phyloP scores from a whole-genome alignment of 1,140 invertebrate genomes.

The Hylaeus anthracinus region DNA sequence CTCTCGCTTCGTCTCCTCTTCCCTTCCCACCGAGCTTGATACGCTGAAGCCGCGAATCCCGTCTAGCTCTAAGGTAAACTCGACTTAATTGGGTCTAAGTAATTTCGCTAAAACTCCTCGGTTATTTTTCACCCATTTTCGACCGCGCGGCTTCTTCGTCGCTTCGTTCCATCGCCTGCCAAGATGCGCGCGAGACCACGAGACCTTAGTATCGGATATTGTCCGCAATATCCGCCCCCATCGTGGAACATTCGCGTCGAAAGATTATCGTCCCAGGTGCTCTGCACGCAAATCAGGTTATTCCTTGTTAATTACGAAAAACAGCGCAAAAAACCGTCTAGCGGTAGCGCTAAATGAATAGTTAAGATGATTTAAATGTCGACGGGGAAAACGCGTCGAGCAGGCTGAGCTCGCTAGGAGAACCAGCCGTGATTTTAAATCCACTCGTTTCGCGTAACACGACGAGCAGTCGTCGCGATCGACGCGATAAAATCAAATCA shows the following conservation, averaged over 20 bases:
- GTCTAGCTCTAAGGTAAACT: conserved; percentile 52
- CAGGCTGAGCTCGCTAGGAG: conserved; percentile 2
- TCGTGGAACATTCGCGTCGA: not conserved
- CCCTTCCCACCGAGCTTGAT: conserved; percentile 46
- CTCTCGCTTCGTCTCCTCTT: conserved; percentile 2
- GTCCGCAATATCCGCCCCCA: conserved; percentile 8
- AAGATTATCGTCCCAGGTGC: not conserved
- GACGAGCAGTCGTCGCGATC: not conserved
- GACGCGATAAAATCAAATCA: conserved; percentile 40
- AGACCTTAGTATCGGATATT: not conserved
- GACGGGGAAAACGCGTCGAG: conserved; percentile 27
- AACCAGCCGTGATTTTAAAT: conserved; percentile 17
- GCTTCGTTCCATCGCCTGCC: not conserved
- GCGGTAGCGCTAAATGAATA: conserved; percentile 29
- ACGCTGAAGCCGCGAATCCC: conserved; percentile 52
- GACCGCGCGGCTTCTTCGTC: conserved; percentile 1
- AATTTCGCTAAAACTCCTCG: conserved; percentile 70
- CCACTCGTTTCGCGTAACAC: conserved; percentile 21
- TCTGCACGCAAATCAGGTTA: not conserved
- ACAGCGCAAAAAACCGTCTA: not conserved
- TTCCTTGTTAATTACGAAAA: conserved; percentile 34
- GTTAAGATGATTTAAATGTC: conserved; percentile 44
- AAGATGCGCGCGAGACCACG: not conserved
- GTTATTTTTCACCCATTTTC: conserved; percentile 64
- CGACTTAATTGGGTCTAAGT: conserved; percentile 70